Base-by-base conservation (phyloP, 1,140 invertebrate genomes). In the Globodera ellingtonae region DNA sequence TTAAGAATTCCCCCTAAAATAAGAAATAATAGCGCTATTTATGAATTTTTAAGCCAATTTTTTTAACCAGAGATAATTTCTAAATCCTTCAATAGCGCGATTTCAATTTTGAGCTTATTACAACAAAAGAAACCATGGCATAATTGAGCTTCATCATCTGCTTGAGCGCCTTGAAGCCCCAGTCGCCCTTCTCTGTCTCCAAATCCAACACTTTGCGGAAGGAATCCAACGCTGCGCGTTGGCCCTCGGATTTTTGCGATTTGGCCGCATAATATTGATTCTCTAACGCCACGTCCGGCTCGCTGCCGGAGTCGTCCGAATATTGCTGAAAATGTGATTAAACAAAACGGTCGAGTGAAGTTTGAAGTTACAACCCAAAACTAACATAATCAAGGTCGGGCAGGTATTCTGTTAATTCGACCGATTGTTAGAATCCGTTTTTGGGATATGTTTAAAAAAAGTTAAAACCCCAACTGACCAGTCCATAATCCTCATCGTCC, bases 91-190 rank as follows among this genome's bases (percentile, higher is more conserved):
- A 80, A 2, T 18, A 10, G 18, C 74, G 47, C 7, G 79, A 65
- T 65, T 71, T 44, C n/a, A 79, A 44, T 35, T 62, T 46, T 69
- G 80, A 77, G 65, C 52, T 75, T 47, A 46, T 62, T 78, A 24
- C 48, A 78, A 72, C 81, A 62, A 18, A 66, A 35, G 35, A 86
- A 91, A 97, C 95, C 92, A 98, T 90, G 92, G 95, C 96, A 90
- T 99, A 99, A 90, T 98, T 98, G 75, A 99, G 98, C 92, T 99
- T 99, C 69, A 99, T 98, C 97, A 99, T 99, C 90, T 99, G 98
- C 90, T 99, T 99, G 1, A 99, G 91, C n/a, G 98, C 97, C 92
- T 98, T 99, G 89, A 99, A 99, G 0, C 98, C 98, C 97, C 97
- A 99, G 92, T 99, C 98, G 71, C 97, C 97, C 91, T 99, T 99